Percentiles rank a stretch among this genome's conserved stretches.
Conservation (phyloP, 2,113 vertebrate genomes). For the Bubo blakistoni region DNA sequence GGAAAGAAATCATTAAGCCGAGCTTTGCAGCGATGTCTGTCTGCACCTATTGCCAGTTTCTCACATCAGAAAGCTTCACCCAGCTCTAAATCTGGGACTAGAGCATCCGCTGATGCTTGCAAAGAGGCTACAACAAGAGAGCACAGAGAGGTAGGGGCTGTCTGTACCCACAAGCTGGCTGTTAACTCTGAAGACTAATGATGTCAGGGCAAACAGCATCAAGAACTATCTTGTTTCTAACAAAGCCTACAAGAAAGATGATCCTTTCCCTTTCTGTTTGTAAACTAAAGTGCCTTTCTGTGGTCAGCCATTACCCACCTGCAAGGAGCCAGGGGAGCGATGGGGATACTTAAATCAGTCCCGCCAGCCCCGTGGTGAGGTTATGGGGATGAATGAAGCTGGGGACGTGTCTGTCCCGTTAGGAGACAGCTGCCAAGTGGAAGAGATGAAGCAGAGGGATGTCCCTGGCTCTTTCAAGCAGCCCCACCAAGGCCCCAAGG, state of each 20-base stretch:
- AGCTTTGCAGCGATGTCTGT: neutral
- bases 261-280: neutral
- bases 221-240: neutral
- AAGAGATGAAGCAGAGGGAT: neutral
- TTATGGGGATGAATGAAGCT: neutral
- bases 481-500: neutral
- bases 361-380: fast-evolving
- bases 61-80: neutral
- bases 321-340: neutral
- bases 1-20: neutral
- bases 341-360: neutral
- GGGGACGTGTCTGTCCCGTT: neutral
- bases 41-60: neutral
- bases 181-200: neutral
- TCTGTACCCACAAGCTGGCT: neutral
- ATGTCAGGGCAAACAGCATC: neutral
- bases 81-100: neutral
- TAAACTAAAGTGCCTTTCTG: neutral
- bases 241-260: neutral
- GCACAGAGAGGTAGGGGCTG: neutral
- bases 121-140: neutral
- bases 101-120: fast-evolving
- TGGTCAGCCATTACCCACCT: neutral
- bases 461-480: neutral
- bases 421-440: neutral